phyloP scores from a whole-genome alignment of 2,888 invertebrate genomes.

The Coelinius sp. region DNA sequence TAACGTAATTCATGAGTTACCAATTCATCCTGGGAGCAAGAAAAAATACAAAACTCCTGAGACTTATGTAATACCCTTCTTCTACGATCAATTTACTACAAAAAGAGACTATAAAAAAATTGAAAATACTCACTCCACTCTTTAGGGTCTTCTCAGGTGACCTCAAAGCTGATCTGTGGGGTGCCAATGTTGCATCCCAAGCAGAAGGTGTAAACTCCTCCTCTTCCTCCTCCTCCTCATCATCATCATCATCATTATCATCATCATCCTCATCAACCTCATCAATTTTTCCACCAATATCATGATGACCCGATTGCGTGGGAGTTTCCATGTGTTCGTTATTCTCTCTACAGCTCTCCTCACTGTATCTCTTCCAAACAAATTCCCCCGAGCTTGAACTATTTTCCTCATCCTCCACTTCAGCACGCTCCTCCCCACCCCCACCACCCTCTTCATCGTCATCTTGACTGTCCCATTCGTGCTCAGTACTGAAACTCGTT shows the following conservation, averaged over 20 bases:
- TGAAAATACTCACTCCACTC: constrained; percentile 63
- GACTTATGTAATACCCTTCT: constrained; percentile 27
- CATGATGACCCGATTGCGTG: constrained; percentile 33
- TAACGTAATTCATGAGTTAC: constrained; percentile 59
- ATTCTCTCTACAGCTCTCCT: constrained; percentile 52
- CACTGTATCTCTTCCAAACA: constrained; percentile 80
- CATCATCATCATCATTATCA: constrained; percentile 54
- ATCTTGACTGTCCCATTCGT: constrained; percentile 79
- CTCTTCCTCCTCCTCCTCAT: constrained; percentile 78
- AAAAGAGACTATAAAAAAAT: neutral
- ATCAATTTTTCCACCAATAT: constrained; percentile 38
- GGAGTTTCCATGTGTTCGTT: constrained; percentile 39
- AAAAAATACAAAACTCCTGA: constrained; percentile 44
- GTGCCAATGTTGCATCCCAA: constrained; percentile 85
- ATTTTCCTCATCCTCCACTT: constrained; percentile 74
- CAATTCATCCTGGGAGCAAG: constrained; percentile 67
- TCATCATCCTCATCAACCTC: constrained; percentile 45
- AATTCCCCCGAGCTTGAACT: constrained; percentile 85
- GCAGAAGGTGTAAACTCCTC: constrained; percentile 83
- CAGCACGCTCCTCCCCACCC: constrained; percentile 64
- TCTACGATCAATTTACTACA: neutral
- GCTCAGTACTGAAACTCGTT: constrained; percentile 72
- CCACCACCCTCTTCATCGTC: constrained; percentile 71
- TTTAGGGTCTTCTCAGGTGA: constrained; percentile 74
- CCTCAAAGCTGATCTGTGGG: constrained; percentile 81